These are phyloP conservation scores for Rhinoderma darwinii DNA, from an alignment of 2,113 vertebrate genomes.

Conservation along the genomic window DNA sequence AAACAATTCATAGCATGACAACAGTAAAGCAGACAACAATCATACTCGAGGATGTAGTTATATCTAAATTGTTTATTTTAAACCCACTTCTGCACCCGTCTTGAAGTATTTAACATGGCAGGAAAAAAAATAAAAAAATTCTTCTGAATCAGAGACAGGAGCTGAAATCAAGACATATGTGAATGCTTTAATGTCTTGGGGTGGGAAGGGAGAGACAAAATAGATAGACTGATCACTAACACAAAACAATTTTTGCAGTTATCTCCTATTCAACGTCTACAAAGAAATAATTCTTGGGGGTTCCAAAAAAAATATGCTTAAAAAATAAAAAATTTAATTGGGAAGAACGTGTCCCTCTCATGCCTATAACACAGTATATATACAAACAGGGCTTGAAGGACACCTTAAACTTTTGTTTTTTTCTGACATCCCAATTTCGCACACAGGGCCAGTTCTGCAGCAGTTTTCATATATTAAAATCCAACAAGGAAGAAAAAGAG, in stretches of 20 bases:
- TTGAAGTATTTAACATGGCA: constrained; percentile 49
- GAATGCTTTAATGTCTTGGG: constrained; percentile 37
- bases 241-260: constrained; percentile 48
- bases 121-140: constrained; percentile 25
- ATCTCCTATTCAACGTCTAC: constrained; percentile 50
- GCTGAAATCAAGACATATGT: not conserved
- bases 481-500: constrained; percentile 36
- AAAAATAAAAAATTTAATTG: constrained; percentile 30
- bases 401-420: not conserved
- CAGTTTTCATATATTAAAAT: constrained; percentile 32
- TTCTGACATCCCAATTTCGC: not conserved
- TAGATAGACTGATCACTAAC: constrained; percentile 51
- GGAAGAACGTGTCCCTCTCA: constrained; percentile 38
- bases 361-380: constrained; percentile 59
- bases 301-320: constrained; percentile 36
- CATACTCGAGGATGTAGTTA: not conserved
- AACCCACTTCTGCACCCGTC: constrained; percentile 35
- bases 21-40: not conserved
- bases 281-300: constrained; percentile 21
- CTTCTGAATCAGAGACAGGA: constrained; percentile 51
- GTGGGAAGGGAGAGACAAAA: constrained; percentile 30
- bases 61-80: constrained; percentile 55
- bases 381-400: constrained; percentile 52
- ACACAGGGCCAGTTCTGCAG: constrained; percentile 2
- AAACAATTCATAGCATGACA: not conserved